phyloP scores from a whole-genome alignment of 2,888 invertebrate species.

The Blastobasis lacticolella region DNA sequence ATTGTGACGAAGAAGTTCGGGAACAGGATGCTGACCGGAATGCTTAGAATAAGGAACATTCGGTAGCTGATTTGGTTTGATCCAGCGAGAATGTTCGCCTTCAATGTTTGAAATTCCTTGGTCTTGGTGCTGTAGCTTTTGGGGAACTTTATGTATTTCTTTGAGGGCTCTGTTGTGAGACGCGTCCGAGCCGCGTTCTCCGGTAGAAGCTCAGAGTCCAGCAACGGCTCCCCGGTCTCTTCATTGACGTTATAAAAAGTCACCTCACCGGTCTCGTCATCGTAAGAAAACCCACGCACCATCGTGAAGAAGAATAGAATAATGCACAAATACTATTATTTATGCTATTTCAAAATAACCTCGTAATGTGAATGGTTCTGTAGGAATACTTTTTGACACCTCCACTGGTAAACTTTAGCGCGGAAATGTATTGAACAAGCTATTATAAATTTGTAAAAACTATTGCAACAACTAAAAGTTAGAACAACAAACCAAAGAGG shows the following conservation, averaged over 20 bases:
- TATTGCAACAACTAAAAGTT: too few relatives aligned
- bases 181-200: slow-evolving; percentile 10
- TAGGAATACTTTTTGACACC: too few relatives aligned
- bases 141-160: slow-evolving; percentile 32
- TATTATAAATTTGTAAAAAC: too few relatives aligned
- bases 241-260: slow-evolving; percentile 51
- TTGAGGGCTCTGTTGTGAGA: slow-evolving; percentile 6
- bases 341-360: too few relatives aligned
- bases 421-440: too few relatives aligned
- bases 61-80: slow-evolving; percentile 57
- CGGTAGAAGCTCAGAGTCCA: slow-evolving; percentile 17
- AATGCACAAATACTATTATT: too few relatives aligned
- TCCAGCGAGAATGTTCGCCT: slow-evolving; percentile 51
- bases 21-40: slow-evolving; percentile 65
- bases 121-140: slow-evolving; percentile 40
- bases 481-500: too few relatives aligned
- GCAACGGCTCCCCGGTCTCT: slow-evolving; percentile 68
- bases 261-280: slow-evolving; percentile 72
- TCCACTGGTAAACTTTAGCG: too few relatives aligned
- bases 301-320: too few relatives aligned
- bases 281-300: slow-evolving; percentile 34
- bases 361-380: too few relatives aligned
- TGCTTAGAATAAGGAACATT: slow-evolving; percentile 72
- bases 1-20: slow-evolving; percentile 67
- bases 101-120: slow-evolving; percentile 46